Evolutionary conservation across 2,888 invertebrate species (phyloP).

Genomic region (Parasteatoda lunata): DNA sequence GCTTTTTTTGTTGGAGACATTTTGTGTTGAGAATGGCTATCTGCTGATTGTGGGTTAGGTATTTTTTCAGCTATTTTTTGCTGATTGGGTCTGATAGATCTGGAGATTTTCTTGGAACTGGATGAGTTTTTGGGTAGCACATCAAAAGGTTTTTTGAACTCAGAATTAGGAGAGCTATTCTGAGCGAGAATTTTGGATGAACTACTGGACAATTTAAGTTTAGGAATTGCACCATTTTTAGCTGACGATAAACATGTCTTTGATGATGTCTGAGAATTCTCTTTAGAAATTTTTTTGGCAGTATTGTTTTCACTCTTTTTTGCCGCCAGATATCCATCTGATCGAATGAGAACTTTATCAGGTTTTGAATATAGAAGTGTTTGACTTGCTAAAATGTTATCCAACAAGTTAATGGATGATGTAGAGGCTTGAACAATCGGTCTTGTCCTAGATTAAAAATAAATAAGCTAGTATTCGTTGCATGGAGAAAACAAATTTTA

Average conservation of each 20-base stretch:
- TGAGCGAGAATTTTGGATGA: too few species aligned
- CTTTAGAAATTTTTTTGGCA: background rate
- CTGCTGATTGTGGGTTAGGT: too few species aligned
- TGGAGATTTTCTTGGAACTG: too few species aligned
- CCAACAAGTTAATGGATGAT: slow-evolving; percentile 70
- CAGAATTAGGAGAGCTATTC: too few species aligned
- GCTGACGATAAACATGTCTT: background rate
- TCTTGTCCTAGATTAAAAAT: background rate
- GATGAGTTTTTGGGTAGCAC: too few species aligned
- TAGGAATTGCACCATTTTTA: background rate
- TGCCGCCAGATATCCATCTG: slow-evolving; percentile 73
- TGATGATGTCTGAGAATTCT: too few species aligned
- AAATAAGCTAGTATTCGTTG: background rate
- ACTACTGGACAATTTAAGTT: background rate
- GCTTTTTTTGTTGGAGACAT: background rate
- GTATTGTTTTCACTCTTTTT: slow-evolving; percentile 28
- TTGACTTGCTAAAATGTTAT: slow-evolving; percentile 74
- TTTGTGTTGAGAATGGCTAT: background rate
- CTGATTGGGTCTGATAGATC: too few species aligned
- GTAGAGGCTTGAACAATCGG: background rate
- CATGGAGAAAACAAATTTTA: too few species aligned
- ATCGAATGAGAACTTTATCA: slow-evolving; percentile 73
- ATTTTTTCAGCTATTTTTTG: too few species aligned
- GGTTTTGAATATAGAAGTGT: slow-evolving; percentile 72
- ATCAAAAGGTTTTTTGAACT: too few species aligned